Evolutionary conservation across 2,113 vertebrate species (phyloP).

Genomic region (Apaloderma vittatum): DNA sequence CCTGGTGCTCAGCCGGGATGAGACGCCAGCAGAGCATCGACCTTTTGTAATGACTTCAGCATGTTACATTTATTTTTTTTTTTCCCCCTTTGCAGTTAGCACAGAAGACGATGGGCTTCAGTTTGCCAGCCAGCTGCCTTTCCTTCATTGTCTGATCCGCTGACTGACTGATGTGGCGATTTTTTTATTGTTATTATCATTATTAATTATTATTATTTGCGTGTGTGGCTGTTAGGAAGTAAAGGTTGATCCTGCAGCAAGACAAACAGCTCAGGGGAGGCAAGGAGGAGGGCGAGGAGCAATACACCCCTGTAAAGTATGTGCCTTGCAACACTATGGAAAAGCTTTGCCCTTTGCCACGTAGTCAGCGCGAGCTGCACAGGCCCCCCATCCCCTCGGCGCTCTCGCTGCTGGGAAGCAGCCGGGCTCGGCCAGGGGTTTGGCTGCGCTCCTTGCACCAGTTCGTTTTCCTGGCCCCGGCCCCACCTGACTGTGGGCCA

Average conservation of each 20-base stretch:
- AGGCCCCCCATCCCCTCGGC: not conserved
- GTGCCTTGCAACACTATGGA: constrained; percentile 32
- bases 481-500: constrained; percentile 58
- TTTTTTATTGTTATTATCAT: not conserved
- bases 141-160: not conserved
- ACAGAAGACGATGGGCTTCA: not conserved
- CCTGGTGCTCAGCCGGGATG: not conserved
- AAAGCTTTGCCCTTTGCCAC: constrained; percentile 59
- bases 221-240: not conserved
- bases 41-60: constrained; percentile 18
- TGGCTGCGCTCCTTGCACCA: constrained; percentile 16
- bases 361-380: not conserved
- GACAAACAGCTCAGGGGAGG: not conserved
- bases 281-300: not conserved
- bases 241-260: not conserved
- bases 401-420: not conserved
- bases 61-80: not conserved
- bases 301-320: not conserved
- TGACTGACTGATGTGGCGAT: not conserved
- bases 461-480: constrained; percentile 55
- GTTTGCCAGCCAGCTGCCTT: not conserved
- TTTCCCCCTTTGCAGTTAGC: not conserved
- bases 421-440: not conserved
- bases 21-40: not conserved
- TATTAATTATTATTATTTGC: not conserved